Base-by-base conservation (phyloP, 2,113 vertebrate species). In the Dromaius novaehollandiae region DNA sequence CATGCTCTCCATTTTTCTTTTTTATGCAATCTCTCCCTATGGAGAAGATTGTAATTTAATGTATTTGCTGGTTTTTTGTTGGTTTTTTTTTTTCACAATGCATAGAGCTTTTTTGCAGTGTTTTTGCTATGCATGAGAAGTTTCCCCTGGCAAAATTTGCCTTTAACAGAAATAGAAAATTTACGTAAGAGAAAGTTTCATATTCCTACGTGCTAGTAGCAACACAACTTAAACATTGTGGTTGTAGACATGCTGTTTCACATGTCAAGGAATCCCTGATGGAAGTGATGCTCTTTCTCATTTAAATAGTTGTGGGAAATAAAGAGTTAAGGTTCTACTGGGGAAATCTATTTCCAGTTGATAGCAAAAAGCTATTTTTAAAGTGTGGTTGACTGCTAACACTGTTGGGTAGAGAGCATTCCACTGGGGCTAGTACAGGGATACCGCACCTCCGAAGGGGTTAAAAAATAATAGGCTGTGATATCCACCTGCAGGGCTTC, bases 401-500 rank as follows among this genome's bases (percentile, higher is more conserved):
- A 26, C 46, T 60, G 48, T 48, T 70, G 85, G 77, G 36, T 71
- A 16, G 94, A 77, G 88, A 90, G 65, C 16, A 5, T 78, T 86
- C 55, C 95, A 55, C 12, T 25, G 50, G 63, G 78, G 88, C 85
- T 58, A 26, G 71, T 32, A 5, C 4, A 63, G 76, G 86, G 84
- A 85, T 24, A 53, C 66, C 70, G 61, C 75, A 69, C 64, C 77
- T 97, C 94, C 50, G 77, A 88, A 88, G 77, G 85, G 93, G 86
- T 82, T 92, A 15, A 61, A 82, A 80, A 68, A 46, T 56, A 61
- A 34, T 7, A 46, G 65, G 92, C 88, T 82, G 90, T 69, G 87
- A 93, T 95, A 83, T 68, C 95, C 90, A 96, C 95, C 97, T 97
- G 97, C 95, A 90, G 91, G 95, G 93, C 95, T 97, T 92, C 97